Conservation (phyloP, 2,888 invertebrate genomes). For the Prosopocoilus inquinatus region DNA sequence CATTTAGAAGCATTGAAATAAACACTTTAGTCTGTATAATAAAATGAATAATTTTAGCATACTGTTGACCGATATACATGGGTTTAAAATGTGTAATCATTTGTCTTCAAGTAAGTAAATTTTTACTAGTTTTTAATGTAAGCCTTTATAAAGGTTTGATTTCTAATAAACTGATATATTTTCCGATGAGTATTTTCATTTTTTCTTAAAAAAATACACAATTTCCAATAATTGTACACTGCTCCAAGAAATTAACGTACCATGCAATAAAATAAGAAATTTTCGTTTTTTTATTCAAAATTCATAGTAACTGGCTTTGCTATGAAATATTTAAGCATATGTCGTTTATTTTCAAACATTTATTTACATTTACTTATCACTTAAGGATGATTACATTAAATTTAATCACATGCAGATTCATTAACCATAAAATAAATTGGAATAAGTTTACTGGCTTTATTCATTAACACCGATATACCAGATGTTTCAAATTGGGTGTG, state of each 20-base stretch:
- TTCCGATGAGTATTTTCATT: constrained; percentile 29
- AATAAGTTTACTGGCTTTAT: too few relatives aligned
- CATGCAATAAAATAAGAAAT: too few relatives aligned
- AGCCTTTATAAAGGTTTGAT: constrained; percentile 37
- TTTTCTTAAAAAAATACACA: background rate
- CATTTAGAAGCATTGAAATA: constrained; percentile 4
- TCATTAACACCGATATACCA: too few relatives aligned
- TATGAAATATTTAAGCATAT: background rate
- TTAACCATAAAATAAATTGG: too few relatives aligned
- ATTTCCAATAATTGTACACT: background rate
- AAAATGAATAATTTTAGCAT: background rate
- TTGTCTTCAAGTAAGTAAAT: constrained; percentile 43
- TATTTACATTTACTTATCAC: too few relatives aligned
- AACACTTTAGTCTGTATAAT: constrained; percentile 14
- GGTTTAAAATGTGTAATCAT: constrained; percentile 40
- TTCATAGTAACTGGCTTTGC: too few relatives aligned
- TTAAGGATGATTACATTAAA: too few relatives aligned
- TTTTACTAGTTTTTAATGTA: constrained; percentile 44
- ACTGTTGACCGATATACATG: constrained; percentile 32
- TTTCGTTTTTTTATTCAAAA: too few relatives aligned
- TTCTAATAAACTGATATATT: constrained; percentile 39
- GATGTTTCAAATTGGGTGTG: too few relatives aligned
- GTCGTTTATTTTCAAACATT: too few relatives aligned
- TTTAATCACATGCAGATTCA: too few relatives aligned
- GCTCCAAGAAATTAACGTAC: too few relatives aligned